Evolutionary conservation across 2,113 vertebrate species (phyloP).

Genomic region (Scytalopus superciliaris): DNA sequence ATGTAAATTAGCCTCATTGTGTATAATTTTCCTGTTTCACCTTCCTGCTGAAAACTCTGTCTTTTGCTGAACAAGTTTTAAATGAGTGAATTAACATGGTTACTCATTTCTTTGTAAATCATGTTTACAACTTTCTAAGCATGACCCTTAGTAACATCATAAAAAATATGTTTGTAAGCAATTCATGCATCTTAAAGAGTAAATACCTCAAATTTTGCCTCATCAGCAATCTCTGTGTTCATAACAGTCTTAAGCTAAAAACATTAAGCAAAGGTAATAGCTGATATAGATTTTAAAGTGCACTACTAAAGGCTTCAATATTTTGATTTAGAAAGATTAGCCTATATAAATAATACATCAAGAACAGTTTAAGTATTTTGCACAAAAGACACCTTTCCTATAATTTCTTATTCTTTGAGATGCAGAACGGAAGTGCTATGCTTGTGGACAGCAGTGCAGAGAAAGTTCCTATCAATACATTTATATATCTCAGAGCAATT

Average conservation of each 20-base stretch:
- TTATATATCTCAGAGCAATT: not conserved
- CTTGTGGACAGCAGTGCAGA: not conserved
- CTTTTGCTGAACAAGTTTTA: constrained; percentile 10
- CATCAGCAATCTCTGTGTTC: not conserved
- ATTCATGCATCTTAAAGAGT: constrained; percentile 1
- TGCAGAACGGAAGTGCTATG: not conserved
- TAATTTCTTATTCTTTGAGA: not conserved
- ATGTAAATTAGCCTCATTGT: not conserved
- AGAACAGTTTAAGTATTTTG: not conserved
- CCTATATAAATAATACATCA: constrained; percentile 5
- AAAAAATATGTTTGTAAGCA: constrained; percentile 37
- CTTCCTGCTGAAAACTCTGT: not conserved
- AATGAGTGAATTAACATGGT: not conserved
- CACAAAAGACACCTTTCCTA: not conserved
- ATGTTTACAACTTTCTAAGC: not conserved
- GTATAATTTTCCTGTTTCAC: not conserved
- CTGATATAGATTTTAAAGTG: not conserved
- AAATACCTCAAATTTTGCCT: constrained; percentile 2
- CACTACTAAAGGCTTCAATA: not conserved
- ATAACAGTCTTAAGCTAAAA: not conserved
- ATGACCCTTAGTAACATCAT: constrained; percentile 15
- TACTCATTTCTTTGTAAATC: constrained; percentile 36
- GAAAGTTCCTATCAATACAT: not conserved
- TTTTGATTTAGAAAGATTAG: constrained; percentile 31
- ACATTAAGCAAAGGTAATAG: not conserved